phyloP scores from a whole-genome alignment of 2,113 vertebrate species.

The Felis catus region F.catus_Fca126_mat1.0 CM031417.1:47740501-47741000 shows the following conservation, averaged over 20 bases:
- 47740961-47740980: constrained; percentile 1
- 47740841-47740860: background rate
- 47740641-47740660: background rate
- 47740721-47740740: background rate
- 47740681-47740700: background rate
- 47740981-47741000: background rate
- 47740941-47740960: background rate
- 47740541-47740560: background rate
- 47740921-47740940: background rate
- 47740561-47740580: background rate
- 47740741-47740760: background rate
- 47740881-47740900: background rate
- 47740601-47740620: background rate
- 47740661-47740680: background rate
- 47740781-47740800: background rate
- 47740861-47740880: background rate
- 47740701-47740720: background rate
- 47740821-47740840: background rate
- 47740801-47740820: background rate
- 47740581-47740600: background rate
- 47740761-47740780: background rate
- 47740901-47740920: background rate
- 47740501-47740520: background rate
- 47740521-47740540: background rate
- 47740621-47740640: background rate